Evolutionary conservation across 2,113 vertebrate genomes (phyloP), one percentile per base, ranked within the genome.

Genomic region (Perccottus glenii): DNA sequence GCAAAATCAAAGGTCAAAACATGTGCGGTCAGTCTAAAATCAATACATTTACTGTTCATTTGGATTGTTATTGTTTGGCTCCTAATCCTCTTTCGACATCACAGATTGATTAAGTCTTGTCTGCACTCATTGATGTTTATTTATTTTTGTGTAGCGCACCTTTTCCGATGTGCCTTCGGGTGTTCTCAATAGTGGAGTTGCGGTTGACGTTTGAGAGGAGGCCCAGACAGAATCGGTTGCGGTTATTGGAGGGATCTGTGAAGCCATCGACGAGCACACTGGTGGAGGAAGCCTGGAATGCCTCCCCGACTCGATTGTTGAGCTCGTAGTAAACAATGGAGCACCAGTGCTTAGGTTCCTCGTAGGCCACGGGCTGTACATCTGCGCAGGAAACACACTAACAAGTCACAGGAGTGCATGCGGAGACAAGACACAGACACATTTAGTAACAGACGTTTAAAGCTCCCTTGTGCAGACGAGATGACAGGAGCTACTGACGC

Each of bases 241-340:
- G 96, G 85, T 98, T 99, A 91, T 99, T 99, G 60, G 98, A 98
- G 70, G 98, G 98, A 86, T 99, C 98, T 2, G 98, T 99, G 91
- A 99, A 99, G 83, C 98, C 98, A 40, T 99, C 98, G 71, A 99
- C 98, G 59, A 99, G 84, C 78, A 99, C 92, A 6, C 96, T 99
- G 53, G 97, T 99, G 86, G 98, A 98, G 78, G 96, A 97, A 2
- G 98, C 97, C 1, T 96, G 98, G 91, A 99, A 99, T 0, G 98
- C 98, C 77, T 98, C 97, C 1, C 98, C 98, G 0, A 99, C 96
- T 0, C 97, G 96, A 77, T 99, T 99, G 87, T 98, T 99, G 80
- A 99, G 95, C 94, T 99, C 98, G 2, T 99, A 99, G 93, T 99
- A 99, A 84, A 99, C 96, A 80, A 99, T 99, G 52, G 96, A 98